Evolutionary conservation across 64 coral and sea anemone genomes (phyloP), one percentile per base, ranked within the genome.

Genomic region (Dendrophyllia cribrosa): DNA sequence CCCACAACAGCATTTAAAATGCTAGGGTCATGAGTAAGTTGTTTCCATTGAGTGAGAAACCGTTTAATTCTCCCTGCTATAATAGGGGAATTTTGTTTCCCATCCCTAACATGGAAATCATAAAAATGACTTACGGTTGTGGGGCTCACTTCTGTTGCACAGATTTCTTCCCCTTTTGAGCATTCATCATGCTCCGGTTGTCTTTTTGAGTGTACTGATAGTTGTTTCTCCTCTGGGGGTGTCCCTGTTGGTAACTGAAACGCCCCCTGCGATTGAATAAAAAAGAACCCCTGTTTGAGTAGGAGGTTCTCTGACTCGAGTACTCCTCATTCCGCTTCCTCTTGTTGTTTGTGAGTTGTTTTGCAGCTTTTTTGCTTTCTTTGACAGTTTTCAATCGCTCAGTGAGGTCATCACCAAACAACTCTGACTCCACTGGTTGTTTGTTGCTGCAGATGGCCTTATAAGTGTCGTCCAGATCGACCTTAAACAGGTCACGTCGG

Each of bases 401-500:
- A 72, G 11, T 51, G 9, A 87, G 4, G 9, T 87, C 85, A n/a
- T 65, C 61, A 2, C 85, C 69, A 87, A 87, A 87, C 67, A 87
- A 26, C 62, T 87, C 65, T 2, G 7, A 11, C 8, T 43, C 66
- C 46, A 88, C 69, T 1, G 43, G 66, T 10, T 88, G 43, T 25
- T 88, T 88, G 46, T 0, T 88, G 47, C 56, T 88, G 69, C 85
- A 52, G 17, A 89, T 53, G 3, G 72, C 43, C 17, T 89, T 89
- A 43, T 89, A 78, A 4, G 76, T 46, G 12, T 1, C 55, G 63
- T 89, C 59, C 15, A 77, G 55, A 44, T 89, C 72, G 20, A 58
- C 74, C n/a, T 89, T 89, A 68, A 89, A 78, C 44, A 86, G 44
- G 58, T 89, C 88, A 59, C 52, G 24, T 46, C 55, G 51, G 26